phyloP scores from a whole-genome alignment of 2,797 vertebrate species.

The Sebastes oblongus region DNA sequence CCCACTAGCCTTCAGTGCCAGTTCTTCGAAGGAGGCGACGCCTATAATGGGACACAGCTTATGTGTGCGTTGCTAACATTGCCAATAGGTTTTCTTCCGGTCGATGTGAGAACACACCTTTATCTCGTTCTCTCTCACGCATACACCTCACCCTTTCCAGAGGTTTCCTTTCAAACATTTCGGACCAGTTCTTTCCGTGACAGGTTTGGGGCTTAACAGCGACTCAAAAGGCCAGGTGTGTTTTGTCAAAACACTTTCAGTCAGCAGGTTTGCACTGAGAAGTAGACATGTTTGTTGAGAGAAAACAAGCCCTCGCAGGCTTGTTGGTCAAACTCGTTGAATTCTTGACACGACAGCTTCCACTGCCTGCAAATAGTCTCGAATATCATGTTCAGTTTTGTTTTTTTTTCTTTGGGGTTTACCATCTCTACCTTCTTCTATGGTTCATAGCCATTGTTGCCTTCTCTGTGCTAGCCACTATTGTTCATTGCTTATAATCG shows the following conservation, averaged over 20 bases:
- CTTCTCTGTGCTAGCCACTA: constrained; percentile 6
- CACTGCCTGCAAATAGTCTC: not conserved
- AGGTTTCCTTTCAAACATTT: constrained; percentile 22
- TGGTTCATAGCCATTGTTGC: constrained; percentile 23
- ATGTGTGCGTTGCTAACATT: constrained; percentile 5
- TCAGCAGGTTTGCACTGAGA: constrained; percentile 18
- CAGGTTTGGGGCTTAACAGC: not conserved
- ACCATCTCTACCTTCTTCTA: not conserved
- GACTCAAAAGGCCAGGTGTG: not conserved
- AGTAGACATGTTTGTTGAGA: not conserved
- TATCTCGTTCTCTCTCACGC: not conserved
- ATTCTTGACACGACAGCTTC: not conserved
- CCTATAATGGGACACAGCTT: constrained; percentile 1
- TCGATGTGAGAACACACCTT: constrained; percentile 10
- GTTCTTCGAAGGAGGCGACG: not conserved
- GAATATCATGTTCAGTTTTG: not conserved
- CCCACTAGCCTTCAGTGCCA: not conserved
- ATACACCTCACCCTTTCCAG: constrained; percentile 8
- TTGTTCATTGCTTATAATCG: not conserved
- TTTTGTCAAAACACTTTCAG: not conserved
- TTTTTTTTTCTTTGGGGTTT: not conserved
- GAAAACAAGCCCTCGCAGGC: not conserved
- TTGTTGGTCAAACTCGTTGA: not conserved
- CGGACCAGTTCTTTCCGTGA: constrained; percentile 13
- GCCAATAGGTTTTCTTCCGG: not conserved